Base-by-base conservation (phyloP, 1,140 invertebrate species). In the Aradophagus sp. region DNA sequence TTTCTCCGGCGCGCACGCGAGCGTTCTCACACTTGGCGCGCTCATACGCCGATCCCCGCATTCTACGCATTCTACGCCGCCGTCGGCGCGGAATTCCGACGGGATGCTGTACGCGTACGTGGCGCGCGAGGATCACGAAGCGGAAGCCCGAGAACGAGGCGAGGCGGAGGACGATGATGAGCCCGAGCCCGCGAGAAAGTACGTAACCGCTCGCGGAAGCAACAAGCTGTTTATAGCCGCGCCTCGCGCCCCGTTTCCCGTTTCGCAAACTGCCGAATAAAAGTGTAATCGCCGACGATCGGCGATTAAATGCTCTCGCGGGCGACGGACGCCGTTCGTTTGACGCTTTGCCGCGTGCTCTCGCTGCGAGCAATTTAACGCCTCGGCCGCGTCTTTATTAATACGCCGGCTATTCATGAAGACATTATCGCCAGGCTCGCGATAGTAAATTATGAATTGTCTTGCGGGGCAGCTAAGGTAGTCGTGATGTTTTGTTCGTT, bases 201-300 rank as follows among this genome's bases (percentile, higher is more conserved):
- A 66, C 66, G 56, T 66, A 66, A 50, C 39, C 45, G 53, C 62
- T 61, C 79, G 75, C 76, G 76, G 81, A 83, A 85, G 84, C 84
- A 86, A 86, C 84, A 86, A 86, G 84, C 84, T 86, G 84, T 85
- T 86, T 86, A 85, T 83, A 79, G 83, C 77, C 79, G 77, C 70
- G 80, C 75, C 77, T 77, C 77, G 73, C 73, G 65, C 61, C 48
- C 45, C 50, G 71, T 56, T 68, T 58, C 35, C 66, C 52, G 34
- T 68, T 66, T 34, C 38, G 14, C 19, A 50, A 56, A 65, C 41
- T 45, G 20, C 19, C 8, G 42, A 62, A 73, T 53, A 68, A 68
- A 68, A 58, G 47, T 67, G 34, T 45, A 67, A 67, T 68, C 55
- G 47, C 41, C 20, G 47, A 55, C 14, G 41, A 55, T 65, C 19